Conservation (phyloP, 2,888 invertebrate species). For the Philhelius pedissequus region DNA sequence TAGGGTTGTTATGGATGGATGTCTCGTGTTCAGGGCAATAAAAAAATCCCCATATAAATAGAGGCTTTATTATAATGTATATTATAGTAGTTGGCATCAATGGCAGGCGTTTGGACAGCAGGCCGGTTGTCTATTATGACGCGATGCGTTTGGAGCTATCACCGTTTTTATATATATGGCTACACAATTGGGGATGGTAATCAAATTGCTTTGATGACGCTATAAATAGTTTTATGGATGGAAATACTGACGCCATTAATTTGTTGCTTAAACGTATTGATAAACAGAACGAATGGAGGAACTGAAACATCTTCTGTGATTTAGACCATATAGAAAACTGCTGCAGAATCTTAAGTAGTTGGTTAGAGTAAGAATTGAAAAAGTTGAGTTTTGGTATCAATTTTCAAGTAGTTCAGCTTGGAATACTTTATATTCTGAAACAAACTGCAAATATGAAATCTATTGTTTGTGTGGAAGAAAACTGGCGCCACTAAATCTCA, state of each 20-base stretch:
- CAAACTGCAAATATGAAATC: too few species aligned
- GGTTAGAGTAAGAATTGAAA: too few species aligned
- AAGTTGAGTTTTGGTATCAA: too few species aligned
- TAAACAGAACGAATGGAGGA: not conserved
- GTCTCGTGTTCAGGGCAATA: constrained; percentile 44
- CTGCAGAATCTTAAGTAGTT: not conserved
- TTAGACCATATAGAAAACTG: constrained; percentile 1
- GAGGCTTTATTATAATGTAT: constrained; percentile 23
- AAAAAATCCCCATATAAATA: constrained; percentile 21
- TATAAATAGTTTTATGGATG: constrained; percentile 59
- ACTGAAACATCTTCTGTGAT: not conserved
- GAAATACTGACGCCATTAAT: constrained; percentile 55
- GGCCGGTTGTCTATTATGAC: constrained; percentile 37
- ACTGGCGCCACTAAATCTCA: too few species aligned
- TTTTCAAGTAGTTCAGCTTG: too few species aligned
- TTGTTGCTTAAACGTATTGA: constrained; percentile 27
- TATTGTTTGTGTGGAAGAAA: too few species aligned
- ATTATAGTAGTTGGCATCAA: too few species aligned
- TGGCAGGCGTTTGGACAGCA: constrained; percentile 30
- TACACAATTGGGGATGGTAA: constrained; percentile 44
- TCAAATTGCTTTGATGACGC: constrained; percentile 63
- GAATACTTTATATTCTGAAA: too few species aligned
- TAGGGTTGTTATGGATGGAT: constrained; percentile 37
- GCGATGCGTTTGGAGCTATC: constrained; percentile 34
- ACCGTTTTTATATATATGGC: constrained; percentile 45